Evolutionary conservation across 2,113 vertebrate species (phyloP).

Genomic region (Pterocles orientalis): DNA sequence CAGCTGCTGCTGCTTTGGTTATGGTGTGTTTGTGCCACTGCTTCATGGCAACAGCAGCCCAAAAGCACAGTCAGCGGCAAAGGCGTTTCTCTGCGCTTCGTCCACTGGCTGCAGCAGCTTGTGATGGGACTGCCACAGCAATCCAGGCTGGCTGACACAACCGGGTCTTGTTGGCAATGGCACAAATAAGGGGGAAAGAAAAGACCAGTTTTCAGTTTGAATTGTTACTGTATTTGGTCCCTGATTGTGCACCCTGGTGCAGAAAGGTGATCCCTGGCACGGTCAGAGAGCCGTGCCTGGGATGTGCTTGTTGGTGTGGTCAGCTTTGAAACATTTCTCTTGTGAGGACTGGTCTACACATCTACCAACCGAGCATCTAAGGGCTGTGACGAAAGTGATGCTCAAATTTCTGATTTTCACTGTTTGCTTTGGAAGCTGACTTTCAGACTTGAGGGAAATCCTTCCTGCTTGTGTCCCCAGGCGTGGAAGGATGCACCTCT

Average conservation of each 20-base stretch:
- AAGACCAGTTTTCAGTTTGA: background rate
- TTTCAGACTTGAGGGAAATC: background rate
- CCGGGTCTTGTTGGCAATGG: background rate
- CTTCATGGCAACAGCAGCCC: conserved; percentile 34
- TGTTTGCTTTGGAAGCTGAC: background rate
- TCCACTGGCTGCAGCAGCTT: background rate
- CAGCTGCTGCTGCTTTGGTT: background rate
- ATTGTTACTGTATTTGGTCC: background rate
- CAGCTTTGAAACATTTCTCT: background rate
- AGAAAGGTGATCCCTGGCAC: background rate
- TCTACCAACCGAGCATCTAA: background rate
- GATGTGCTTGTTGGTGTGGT: background rate
- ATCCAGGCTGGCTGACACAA: background rate
- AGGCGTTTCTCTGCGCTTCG: background rate
- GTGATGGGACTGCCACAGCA: background rate
- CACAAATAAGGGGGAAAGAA: background rate
- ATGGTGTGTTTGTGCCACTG: conserved; percentile 40
- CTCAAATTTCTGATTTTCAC: background rate
- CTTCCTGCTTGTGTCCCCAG: background rate
- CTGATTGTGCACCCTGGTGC: background rate
- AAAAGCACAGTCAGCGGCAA: background rate
- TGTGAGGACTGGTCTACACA: background rate
- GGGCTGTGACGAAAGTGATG: background rate
- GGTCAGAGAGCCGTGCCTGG: background rate
- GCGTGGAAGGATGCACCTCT: background rate